These are phyloP conservation scores for Azemiops feae DNA, from an alignment of 2,113 vertebrate species.

Conservation along the genomic window DNA sequence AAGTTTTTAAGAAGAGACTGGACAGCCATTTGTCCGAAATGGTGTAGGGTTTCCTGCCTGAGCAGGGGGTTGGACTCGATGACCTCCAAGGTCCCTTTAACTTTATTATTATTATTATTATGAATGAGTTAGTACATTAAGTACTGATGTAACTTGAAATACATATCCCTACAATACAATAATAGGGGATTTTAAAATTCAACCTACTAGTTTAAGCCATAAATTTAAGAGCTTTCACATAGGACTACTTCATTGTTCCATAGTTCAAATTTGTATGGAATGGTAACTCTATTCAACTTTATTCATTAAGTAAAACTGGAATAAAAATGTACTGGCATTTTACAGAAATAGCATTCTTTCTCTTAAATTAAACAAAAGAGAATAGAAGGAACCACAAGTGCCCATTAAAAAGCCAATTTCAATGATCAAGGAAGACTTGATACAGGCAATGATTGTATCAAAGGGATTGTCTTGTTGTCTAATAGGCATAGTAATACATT, in stretches of 20 bases:
- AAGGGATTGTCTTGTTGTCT: no score
- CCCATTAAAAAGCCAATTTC: not conserved
- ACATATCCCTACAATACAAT: conserved; percentile 23
- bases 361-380: conserved; percentile 4
- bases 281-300: conserved; percentile 63
- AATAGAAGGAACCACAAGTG: not conserved
- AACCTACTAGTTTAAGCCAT: conserved; percentile 38
- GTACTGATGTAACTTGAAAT: not conserved
- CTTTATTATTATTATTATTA: no score
- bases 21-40: no score
- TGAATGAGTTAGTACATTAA: not conserved
- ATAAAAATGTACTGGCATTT: conserved; percentile 33
- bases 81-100: no score
- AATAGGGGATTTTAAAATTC: conserved; percentile 46
- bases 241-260: conserved; percentile 66
- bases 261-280: conserved; percentile 49
- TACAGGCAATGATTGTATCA: no score
- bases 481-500: no score
- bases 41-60: no score
- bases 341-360: conserved; percentile 37
- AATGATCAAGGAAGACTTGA: not conserved
- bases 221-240: conserved; percentile 42
- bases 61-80: no score
- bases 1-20: no score
- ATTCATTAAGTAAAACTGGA: conserved; percentile 47